A percentile compares a stretch with the other conserved stretches of the same genome.
Evolutionary conservation across 2,888 invertebrate genomes (phyloP).

Genomic region (Holacanthella duospinosa): DNA sequence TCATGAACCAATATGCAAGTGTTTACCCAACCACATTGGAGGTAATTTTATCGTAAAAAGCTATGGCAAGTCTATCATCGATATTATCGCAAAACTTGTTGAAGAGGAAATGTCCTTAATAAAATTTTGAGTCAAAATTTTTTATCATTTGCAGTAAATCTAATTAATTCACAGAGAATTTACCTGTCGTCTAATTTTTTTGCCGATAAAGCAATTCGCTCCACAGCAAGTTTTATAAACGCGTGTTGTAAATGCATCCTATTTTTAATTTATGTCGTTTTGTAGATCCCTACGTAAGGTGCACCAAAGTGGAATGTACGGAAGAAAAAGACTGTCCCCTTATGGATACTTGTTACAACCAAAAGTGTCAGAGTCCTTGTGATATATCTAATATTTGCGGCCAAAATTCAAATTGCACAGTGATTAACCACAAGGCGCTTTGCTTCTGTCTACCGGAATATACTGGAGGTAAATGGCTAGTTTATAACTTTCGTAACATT

Average conservation of each 20-base stretch:
- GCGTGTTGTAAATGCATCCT: too few species aligned
- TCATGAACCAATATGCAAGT: constrained; percentile 71
- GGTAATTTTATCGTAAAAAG: neutral
- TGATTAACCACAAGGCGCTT: constrained; percentile 61
- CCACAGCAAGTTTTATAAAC: too few species aligned
- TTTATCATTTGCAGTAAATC: too few species aligned
- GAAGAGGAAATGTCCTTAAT: neutral
- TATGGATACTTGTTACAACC: constrained; percentile 60
- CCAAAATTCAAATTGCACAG: constrained; percentile 58
- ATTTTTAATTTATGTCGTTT: neutral
- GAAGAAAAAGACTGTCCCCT: constrained; percentile 66
- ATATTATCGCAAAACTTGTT: too few species aligned
- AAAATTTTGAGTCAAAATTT: neutral
- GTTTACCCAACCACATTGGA: constrained; percentile 41
- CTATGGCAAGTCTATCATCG: too few species aligned
- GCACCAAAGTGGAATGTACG: constrained; percentile 38
- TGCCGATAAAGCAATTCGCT: too few species aligned
- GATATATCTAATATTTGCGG: constrained; percentile 71
- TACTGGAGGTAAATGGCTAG: constrained; percentile 51
- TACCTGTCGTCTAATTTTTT: too few species aligned
- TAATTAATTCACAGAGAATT: too few species aligned
- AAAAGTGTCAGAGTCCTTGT: constrained; percentile 72
- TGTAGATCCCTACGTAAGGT: constrained; percentile 36
- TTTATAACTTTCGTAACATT: neutral
- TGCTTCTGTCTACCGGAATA: constrained; percentile 75